phyloP scores from a whole-genome alignment of 2,888 invertebrate genomes.

The Caenorhabditis zanzibari region DNA sequence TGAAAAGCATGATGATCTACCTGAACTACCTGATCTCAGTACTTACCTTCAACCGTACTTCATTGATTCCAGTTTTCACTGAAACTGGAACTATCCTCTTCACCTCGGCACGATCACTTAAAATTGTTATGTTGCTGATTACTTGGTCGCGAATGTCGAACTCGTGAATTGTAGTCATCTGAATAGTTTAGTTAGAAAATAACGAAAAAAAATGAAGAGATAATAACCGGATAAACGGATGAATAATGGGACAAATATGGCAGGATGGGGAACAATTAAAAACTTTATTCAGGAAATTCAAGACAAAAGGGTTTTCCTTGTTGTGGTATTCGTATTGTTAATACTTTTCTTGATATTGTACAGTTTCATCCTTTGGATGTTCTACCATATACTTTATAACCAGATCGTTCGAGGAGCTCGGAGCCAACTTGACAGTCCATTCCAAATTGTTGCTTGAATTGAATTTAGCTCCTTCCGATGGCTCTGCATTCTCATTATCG shows the following conservation, averaged over 20 bases:
- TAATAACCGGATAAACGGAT: constrained; percentile 4
- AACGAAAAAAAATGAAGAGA: background rate
- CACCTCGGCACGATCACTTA: constrained; percentile 79
- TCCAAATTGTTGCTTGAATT: constrained; percentile 72
- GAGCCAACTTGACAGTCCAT: constrained; percentile 72
- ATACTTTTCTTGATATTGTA: constrained; percentile 49
- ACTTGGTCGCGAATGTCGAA: constrained; percentile 61
- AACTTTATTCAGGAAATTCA: background rate
- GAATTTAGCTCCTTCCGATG: constrained; percentile 60
- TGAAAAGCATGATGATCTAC: background rate
- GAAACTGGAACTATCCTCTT: constrained; percentile 66
- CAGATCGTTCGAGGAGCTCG: constrained; percentile 55
- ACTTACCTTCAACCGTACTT: constrained; percentile 71
- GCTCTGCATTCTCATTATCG: constrained; percentile 38
- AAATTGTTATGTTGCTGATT: constrained; percentile 72
- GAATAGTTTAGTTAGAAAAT: background rate
- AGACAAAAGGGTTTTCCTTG: background rate
- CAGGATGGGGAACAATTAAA: background rate
- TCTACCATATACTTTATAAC: constrained; percentile 72
- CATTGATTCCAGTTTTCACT: constrained; percentile 72
- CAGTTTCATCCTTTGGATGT: constrained; percentile 72
- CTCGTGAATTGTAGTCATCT: constrained; percentile 47
- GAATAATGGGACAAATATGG: background rate
- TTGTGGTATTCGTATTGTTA: background rate
- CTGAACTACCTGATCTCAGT: too few species aligned